Evolutionary conservation across 1,140 invertebrate genomes (phyloP).

Genomic region (Phymorhynchus buccinoides): DNA sequence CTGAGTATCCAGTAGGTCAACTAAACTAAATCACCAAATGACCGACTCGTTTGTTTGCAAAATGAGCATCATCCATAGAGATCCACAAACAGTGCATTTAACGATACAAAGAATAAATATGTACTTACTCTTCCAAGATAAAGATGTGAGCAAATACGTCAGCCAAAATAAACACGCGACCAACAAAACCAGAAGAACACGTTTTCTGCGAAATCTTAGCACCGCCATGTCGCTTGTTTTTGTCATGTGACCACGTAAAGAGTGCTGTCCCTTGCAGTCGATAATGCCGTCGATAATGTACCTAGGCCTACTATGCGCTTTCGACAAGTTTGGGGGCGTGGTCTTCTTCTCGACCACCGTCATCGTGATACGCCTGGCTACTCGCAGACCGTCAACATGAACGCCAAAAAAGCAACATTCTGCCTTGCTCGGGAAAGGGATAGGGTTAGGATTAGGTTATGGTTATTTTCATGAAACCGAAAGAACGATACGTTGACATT

Average conservation of each 20-base stretch:
- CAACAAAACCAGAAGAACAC: slow-evolving; percentile 3
- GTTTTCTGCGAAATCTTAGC: slow-evolving; percentile 17
- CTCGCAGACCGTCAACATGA: no score
- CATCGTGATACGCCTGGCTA: no score
- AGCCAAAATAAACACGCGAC: slow-evolving; percentile 29
- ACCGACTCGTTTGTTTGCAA: no score
- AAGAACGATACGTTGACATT: no score
- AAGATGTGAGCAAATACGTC: slow-evolving; percentile 18
- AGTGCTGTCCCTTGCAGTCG: slow-evolving; percentile 6
- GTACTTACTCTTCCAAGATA: not conserved
- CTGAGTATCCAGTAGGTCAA: no score
- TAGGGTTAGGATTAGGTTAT: no score
- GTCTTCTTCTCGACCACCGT: not conserved
- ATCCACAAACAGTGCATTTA: not conserved
- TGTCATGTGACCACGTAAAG: not conserved
- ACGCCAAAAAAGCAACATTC: no score
- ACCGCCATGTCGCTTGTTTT: slow-evolving; percentile 23
- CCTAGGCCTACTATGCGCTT: no score
- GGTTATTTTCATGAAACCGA: no score
- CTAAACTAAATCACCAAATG: no score
- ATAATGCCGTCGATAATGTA: not conserved
- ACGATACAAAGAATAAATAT: not conserved
- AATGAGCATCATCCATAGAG: not conserved
- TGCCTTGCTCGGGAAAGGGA: no score
- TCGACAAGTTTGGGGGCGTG: not conserved